phyloP scores from a whole-genome alignment of 2,888 invertebrate genomes.

The Catocala sponsa region DNA sequence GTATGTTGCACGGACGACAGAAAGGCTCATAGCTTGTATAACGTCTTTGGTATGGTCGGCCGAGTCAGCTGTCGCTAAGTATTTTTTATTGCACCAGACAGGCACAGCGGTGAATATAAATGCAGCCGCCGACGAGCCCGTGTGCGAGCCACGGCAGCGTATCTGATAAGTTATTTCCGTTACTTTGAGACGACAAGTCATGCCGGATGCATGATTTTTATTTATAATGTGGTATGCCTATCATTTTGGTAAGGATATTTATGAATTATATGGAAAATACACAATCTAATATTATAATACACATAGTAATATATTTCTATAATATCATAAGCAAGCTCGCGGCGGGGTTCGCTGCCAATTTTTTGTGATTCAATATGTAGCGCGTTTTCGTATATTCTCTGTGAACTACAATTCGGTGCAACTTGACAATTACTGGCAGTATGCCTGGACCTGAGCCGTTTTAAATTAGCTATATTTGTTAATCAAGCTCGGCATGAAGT shows the following conservation, averaged over 20 bases:
- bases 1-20: slow-evolving; percentile 73
- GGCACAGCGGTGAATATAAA: slow-evolving; percentile 55
- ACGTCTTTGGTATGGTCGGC: slow-evolving; percentile 63
- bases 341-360: too few species aligned
- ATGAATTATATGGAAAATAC: neutral
- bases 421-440: slow-evolving; percentile 3
- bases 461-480: neutral
- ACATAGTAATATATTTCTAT: neutral
- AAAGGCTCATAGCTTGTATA: slow-evolving; percentile 72
- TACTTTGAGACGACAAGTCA: slow-evolving; percentile 63
- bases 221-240: slow-evolving; percentile 41
- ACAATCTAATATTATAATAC: too few species aligned
- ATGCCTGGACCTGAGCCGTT: neutral
- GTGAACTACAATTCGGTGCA: neutral
- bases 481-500: neutral
- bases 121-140: slow-evolving; percentile 50
- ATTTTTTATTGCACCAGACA: slow-evolving; percentile 56
- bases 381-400: neutral
- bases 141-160: slow-evolving; percentile 59
- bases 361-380: too few species aligned
- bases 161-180: slow-evolving; percentile 84
- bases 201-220: slow-evolving; percentile 59
- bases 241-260: slow-evolving; percentile 24
- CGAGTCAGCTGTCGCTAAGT: slow-evolving; percentile 63
- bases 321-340: neutral